These are phyloP conservation scores for Catamblyrhynchus diadema DNA, from an alignment of 2,797 vertebrate species.

Conservation along the genomic window DNA sequence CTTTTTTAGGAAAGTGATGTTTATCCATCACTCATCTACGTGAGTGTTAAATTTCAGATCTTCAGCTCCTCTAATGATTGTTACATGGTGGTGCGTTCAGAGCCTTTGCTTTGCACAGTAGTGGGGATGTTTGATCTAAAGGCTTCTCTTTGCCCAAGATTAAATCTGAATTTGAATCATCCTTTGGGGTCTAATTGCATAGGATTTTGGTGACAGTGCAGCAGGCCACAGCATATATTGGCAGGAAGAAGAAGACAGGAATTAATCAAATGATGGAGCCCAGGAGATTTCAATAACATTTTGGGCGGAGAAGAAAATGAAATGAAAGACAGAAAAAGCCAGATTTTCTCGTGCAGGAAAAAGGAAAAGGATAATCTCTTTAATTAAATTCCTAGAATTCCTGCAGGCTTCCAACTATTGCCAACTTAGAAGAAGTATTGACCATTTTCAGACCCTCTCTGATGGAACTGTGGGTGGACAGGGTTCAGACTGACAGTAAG, in stretches of 20 bases:
- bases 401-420: neutral
- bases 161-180: slow-evolving; percentile 39
- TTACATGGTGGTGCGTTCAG: neutral
- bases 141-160: slow-evolving; percentile 29
- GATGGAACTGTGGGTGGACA: slow-evolving; percentile 20
- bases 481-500: neutral
- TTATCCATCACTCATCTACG: slow-evolving; percentile 34
- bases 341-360: neutral
- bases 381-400: slow-evolving; percentile 6
- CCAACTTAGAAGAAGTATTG: neutral
- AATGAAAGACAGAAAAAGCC: neutral
- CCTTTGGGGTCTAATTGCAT: slow-evolving; percentile 44
- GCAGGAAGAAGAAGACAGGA: neutral
- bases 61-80: slow-evolving; percentile 29
- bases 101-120: slow-evolving; percentile 13
- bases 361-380: neutral
- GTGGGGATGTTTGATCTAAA: slow-evolving; percentile 35
- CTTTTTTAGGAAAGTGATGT: slow-evolving; percentile 21
- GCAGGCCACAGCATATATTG: neutral
- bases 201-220: slow-evolving; percentile 18
- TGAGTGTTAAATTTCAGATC: slow-evolving; percentile 30
- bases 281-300: neutral
- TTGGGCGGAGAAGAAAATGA: neutral
- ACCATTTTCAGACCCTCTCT: neutral
- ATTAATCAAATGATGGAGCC: neutral